Base-by-base conservation (phyloP, 1,140 invertebrate species). In the Diabrotica virgifera region DNA sequence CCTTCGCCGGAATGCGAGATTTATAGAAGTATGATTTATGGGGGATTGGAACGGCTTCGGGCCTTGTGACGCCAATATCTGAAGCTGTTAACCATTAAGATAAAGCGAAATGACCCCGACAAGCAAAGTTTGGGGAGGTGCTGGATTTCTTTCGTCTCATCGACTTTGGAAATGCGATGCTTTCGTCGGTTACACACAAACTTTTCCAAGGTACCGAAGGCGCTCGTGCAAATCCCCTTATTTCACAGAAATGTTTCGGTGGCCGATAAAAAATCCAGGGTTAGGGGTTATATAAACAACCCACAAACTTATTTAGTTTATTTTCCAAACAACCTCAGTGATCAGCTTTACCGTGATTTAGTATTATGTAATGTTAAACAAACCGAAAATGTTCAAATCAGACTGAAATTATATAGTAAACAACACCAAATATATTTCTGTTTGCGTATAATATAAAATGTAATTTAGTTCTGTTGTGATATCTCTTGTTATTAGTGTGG, bases 11-110 rank as follows among this genome's bases (percentile, higher is more conserved):
- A 65, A 70, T 66, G 65, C 67, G 59, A 67, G 68, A 70, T 70
- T 70, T 70, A 70, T 67, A 64, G 65, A 67, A 63, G 62, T 67
- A 70, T 70, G 68, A 70, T 70, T 70, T 70, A 70, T 67, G 54
- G 50, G 12, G 9, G 11, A 52, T 24, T 6, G n/a, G n/a, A 52
- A 55, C 36, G 8, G 54, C 58, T 59, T 59, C 52, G 54, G 52
- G 58, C 12, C 35, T 13, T 24, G 24, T 54, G 40, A 54, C 52
- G 63, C 59, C 13, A 46, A 60, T 60, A 59, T 65, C 56, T 53
- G 52, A 50, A 60, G 63, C 63, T 60, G 52, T 24, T 65, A 55
- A 37, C 52, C 63, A 59, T 59, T 65, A 52, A 65, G 57, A 64
- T 64, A 64, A 53, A 59, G 24, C 40, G 59, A 36, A 60, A 60